Percentiles rank a stretch among this genome's conserved stretches.
Evolutionary conservation across 2,797 vertebrate genomes (phyloP).

Genomic region (Lutra lutra): DNA sequence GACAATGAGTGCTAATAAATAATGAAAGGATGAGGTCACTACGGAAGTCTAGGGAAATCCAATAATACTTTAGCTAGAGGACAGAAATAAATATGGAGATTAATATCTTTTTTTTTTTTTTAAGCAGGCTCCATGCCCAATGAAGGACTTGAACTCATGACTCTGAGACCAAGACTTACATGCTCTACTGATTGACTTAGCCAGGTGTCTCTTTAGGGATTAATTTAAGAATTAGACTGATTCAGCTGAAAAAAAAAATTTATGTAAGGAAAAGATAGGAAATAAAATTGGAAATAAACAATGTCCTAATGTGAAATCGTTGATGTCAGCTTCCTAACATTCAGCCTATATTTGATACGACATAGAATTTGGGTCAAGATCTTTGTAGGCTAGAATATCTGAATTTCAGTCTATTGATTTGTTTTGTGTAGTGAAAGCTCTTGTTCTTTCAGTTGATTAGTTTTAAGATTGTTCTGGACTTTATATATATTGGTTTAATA

Average conservation of each 20-base stretch:
- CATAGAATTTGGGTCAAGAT: conserved; percentile 27
- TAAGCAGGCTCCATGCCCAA: not conserved
- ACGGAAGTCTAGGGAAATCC: conserved; percentile 32
- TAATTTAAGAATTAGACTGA: conserved; percentile 17
- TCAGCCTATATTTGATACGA: not conserved
- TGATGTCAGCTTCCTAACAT: not conserved
- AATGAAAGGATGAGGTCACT: not conserved
- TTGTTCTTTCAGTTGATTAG: not conserved
- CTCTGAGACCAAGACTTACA: not conserved
- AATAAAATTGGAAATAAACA: not conserved
- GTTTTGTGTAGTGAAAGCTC: not conserved
- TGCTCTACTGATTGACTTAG: not conserved
- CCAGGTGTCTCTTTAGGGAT: not conserved
- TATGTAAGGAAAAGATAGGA: not conserved
- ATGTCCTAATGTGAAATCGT: not conserved
- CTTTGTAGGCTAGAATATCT: not conserved
- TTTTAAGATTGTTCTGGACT: conserved; percentile 11
- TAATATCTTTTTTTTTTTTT: not conserved
- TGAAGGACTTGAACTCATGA: not conserved
- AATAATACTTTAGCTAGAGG: not conserved
- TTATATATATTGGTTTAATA: not conserved
- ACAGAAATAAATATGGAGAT: not conserved
- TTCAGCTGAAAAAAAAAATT: not conserved
- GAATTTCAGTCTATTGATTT: not conserved
- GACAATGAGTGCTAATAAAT: not conserved